Conservation (phyloP, 2,797 vertebrate genomes). For the Sebastes umbrosus region DNA sequence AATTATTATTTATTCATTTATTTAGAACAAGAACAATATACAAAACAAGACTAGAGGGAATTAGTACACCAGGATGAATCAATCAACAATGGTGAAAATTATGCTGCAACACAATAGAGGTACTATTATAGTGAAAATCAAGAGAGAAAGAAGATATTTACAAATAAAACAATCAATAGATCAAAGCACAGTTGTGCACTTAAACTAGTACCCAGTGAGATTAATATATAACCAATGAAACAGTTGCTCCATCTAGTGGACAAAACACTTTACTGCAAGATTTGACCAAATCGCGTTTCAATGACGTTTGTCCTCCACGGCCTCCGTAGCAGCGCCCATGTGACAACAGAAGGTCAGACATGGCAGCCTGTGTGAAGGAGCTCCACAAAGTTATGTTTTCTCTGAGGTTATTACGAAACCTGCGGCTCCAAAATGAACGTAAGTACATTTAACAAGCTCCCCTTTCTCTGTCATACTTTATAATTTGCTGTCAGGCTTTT, state of each 20-base stretch:
- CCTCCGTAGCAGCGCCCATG: constrained; percentile 56
- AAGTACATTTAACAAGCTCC: constrained; percentile 11
- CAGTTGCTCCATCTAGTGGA: constrained; percentile 49
- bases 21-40: too few relatives aligned
- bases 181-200: too few relatives aligned
- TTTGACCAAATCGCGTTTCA: background rate
- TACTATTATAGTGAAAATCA: too few relatives aligned
- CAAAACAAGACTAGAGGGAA: too few relatives aligned
- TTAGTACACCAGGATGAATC: too few relatives aligned
- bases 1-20: too few relatives aligned
- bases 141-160: too few relatives aligned
- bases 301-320: background rate
- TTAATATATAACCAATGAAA: background rate
- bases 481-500: background rate
- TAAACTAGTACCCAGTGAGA: accelerated
- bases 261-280: background rate
- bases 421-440: constrained; percentile 72
- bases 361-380: constrained; percentile 70
- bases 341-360: constrained; percentile 73
- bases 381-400: constrained; percentile 40
- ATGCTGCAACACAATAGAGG: too few relatives aligned
- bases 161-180: too few relatives aligned
- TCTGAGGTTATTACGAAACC: constrained; percentile 45
- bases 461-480: accelerated
- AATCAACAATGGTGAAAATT: too few relatives aligned